Percentiles rank a stretch among this genome's conserved stretches.
Evolutionary conservation across 2,888 invertebrate species (phyloP).

Genomic region (Tiliacea citrago): DNA sequence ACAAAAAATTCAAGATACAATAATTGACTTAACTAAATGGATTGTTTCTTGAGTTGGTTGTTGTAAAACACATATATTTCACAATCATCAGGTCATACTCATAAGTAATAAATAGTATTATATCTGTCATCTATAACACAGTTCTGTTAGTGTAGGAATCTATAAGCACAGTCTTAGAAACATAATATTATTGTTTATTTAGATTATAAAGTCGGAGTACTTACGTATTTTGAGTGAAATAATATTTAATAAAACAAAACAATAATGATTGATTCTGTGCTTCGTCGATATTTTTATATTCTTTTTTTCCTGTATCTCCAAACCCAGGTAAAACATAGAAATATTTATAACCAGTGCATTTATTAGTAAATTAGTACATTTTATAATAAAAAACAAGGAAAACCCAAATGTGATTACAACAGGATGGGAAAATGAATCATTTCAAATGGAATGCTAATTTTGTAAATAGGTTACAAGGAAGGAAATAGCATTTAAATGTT

Average conservation of each 20-base stretch:
- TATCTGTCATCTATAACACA: background rate
- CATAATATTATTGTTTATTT: background rate
- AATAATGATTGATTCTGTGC: background rate
- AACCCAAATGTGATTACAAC: background rate
- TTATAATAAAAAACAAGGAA: background rate
- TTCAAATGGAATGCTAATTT: background rate
- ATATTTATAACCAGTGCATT: background rate
- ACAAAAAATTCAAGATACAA: background rate
- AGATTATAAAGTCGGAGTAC: background rate
- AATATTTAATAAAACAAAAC: background rate
- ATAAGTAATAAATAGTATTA: background rate
- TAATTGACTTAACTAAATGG: background rate
- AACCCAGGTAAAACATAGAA: background rate
- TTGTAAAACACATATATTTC: background rate
- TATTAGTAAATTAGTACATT: background rate
- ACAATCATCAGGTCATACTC: background rate
- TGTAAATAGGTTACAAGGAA: background rate
- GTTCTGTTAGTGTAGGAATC: background rate
- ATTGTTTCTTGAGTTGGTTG: background rate
- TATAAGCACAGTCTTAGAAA: background rate
- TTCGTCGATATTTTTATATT: background rate
- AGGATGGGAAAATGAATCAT: background rate
- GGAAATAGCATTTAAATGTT: background rate
- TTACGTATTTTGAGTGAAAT: background rate
- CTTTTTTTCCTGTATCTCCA: background rate